Percentiles rank a stretch among this genome's conserved stretches.
phyloP scores from a whole-genome alignment of 2,888 invertebrate genomes.

The Heterodera filipjevi region DNA sequence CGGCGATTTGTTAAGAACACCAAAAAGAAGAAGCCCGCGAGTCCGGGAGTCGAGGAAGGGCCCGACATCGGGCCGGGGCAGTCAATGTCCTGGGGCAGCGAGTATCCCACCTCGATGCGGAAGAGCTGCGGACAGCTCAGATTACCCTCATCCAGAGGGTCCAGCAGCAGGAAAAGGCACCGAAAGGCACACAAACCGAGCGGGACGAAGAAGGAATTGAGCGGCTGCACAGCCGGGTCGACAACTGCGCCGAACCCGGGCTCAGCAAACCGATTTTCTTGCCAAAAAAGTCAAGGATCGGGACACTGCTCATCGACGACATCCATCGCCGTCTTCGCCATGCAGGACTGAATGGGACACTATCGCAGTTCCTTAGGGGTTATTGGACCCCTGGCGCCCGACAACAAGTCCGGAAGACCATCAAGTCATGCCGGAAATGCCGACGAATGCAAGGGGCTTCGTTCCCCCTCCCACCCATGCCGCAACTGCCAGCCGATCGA shows the following conservation, averaged over 20 bases:
- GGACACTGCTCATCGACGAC: slow-evolving; percentile 10
- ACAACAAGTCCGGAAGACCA: background rate
- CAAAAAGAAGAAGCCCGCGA: no score
- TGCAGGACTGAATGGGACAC: slow-evolving; percentile 13
- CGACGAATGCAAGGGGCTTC: background rate
- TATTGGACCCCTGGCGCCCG: slow-evolving; percentile 13
- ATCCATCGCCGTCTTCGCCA: slow-evolving; percentile 13
- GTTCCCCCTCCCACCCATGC: slow-evolving; percentile 32
- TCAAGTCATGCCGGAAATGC: slow-evolving; percentile 16
- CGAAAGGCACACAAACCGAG: background rate
- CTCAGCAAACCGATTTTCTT: background rate
- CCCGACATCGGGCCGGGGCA: no score
- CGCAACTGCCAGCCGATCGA: slow-evolving; percentile 31
- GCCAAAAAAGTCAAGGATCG: slow-evolving; percentile 22
- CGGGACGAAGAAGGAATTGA: background rate
- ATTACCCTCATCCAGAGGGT: background rate
- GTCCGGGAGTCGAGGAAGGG: no score
- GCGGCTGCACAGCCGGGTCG: background rate
- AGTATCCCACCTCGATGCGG: no score
- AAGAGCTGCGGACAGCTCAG: no score
- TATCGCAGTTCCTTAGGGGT: slow-evolving; percentile 6
- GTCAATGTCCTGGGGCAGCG: no score
- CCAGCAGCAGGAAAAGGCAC: background rate
- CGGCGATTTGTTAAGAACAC: no score
- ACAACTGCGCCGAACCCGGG: background rate